These are phyloP conservation scores for Deroplatys truncata DNA, from an alignment of 2,888 invertebrate species.

Conservation along the genomic window DNA sequence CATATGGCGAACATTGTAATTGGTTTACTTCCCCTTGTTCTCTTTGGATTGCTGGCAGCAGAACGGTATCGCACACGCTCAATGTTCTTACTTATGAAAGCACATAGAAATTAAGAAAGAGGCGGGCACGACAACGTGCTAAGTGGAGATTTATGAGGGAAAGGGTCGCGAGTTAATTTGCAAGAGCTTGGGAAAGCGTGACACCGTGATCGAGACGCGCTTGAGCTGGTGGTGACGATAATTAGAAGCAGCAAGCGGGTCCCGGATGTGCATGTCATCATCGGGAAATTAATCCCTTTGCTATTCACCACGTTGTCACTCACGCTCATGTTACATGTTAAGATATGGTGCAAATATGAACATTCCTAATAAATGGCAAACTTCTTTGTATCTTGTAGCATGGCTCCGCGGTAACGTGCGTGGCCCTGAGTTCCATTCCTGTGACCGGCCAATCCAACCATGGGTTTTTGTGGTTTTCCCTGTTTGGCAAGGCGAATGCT, in stretches of 20 bases:
- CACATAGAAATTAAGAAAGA: not conserved
- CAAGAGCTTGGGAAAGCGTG: not conserved
- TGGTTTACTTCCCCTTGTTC: too few species aligned
- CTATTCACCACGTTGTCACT: not conserved
- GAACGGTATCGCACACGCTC: not conserved
- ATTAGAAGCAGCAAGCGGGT: not conserved
- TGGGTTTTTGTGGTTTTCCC: too few species aligned
- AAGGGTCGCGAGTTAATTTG: not conserved
- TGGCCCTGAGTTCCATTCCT: too few species aligned
- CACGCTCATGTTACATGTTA: too few species aligned
- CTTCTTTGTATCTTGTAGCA: too few species aligned
- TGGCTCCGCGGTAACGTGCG: too few species aligned
- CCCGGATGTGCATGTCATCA: not conserved
- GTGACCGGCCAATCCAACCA: too few species aligned
- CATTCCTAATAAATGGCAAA: too few species aligned
- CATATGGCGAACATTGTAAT: too few species aligned
- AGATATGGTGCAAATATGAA: too few species aligned
- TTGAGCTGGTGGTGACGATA: not conserved
- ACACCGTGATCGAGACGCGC: not conserved
- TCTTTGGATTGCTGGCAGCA: too few species aligned
- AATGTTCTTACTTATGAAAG: not conserved
- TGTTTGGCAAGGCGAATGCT: too few species aligned
- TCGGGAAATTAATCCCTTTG: not conserved
- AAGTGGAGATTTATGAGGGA: not conserved
- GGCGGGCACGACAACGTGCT: not conserved